phyloP scores from a whole-genome alignment of 2,888 invertebrate species.

The Lottia scabra region DNA sequence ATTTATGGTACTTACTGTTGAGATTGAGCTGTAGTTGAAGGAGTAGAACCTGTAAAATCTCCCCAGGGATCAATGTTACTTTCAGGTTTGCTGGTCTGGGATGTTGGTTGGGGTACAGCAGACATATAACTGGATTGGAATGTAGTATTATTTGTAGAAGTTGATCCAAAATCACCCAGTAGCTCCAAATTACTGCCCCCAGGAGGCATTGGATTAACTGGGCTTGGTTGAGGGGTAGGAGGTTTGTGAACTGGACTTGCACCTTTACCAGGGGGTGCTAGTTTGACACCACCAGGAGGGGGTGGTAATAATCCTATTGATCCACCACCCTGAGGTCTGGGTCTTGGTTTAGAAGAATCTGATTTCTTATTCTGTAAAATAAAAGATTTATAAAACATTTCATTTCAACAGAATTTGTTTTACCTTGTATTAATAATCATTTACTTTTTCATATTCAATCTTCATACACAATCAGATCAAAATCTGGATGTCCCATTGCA shows the following conservation, averaged over 20 bases:
- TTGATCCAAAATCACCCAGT: constrained; percentile 26
- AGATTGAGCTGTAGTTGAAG: not conserved
- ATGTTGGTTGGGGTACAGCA: constrained; percentile 21
- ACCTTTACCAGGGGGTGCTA: constrained; percentile 76
- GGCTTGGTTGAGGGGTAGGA: not conserved
- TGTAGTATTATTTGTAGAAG: constrained; percentile 14
- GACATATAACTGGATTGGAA: constrained; percentile 22
- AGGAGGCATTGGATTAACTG: constrained; percentile 5
- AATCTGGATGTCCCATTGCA: too few relatives aligned
- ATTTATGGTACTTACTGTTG: too few relatives aligned
- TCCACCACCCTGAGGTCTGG: constrained; percentile 73
- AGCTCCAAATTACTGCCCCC: constrained; percentile 24
- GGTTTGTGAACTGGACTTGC: constrained; percentile 8
- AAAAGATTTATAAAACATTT: constrained; percentile 19
- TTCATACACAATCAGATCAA: too few relatives aligned
- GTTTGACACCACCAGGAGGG: constrained; percentile 83
- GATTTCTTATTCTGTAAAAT: constrained; percentile 52
- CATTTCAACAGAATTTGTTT: not conserved
- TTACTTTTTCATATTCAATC: too few relatives aligned
- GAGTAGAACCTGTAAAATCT: constrained; percentile 54
- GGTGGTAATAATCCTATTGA: constrained; percentile 72
- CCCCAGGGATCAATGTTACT: constrained; percentile 57
- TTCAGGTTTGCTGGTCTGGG: constrained; percentile 19
- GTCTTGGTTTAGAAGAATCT: constrained; percentile 76
- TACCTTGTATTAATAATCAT: too few relatives aligned